Base-by-base conservation (phyloP, 1,140 invertebrate genomes). In the Antheraea pernyi region DNA sequence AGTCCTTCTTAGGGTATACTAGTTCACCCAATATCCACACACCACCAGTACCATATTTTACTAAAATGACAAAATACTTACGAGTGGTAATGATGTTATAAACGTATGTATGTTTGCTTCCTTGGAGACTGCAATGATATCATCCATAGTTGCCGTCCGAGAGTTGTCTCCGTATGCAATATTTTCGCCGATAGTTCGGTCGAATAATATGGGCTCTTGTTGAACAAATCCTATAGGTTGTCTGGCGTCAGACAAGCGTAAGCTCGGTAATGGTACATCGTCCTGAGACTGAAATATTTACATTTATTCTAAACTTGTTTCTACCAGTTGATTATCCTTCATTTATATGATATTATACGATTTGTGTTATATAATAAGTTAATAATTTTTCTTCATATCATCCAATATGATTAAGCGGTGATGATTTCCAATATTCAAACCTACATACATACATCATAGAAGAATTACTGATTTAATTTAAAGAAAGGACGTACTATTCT, bases 61-160 rank as follows among this genome's bases (percentile, higher is more conserved):
- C 4, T 4, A 30, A 30, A 30, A 30, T 30, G 22, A 30, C 22
- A 30, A 30, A 42, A n/a, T 53, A 53, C 46, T 53, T 84, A 94
- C 94, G 84, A 93, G 73, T 0, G 96, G 96, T 67, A 97, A 82
- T 4, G 93, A 88, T 1, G 91, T 65, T 39, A 97, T 94, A 69
- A 97, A 97, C 58, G 94, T 93, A 78, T 97, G 96, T 70, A 97
- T 96, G 78, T 97, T 97, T 1, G 96, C 96, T 73, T 94, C 93
- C 70, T 93, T 93, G 3, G 96, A 95, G 2, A 95, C 95, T 3
- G 89, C 86, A 5, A 94, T 91, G 16, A 95, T 92, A 79, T 96
- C 95, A 68, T 94, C 93, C 83, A 93, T 87, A 4, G 75, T 61
- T 0, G 92, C 83, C 3, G 87, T 77, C 9, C 92, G 76, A 0